Conservation (phyloP, 2,888 invertebrate species). For the Apoda limacodes region DNA sequence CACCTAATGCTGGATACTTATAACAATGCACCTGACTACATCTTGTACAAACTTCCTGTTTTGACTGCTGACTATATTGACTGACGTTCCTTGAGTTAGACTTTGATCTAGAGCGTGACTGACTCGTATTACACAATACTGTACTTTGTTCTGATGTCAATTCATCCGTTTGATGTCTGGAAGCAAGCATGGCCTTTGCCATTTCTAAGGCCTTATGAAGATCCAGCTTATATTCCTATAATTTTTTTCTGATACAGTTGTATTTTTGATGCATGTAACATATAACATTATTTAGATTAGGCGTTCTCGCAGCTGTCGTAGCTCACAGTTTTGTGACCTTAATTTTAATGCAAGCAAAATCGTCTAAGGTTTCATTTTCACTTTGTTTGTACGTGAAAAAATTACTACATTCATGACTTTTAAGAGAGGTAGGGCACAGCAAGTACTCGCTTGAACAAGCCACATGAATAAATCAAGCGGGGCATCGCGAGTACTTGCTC, state of each 20-base stretch:
- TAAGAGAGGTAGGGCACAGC: no score
- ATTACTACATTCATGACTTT: no score
- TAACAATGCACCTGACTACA: slow-evolving; percentile 15
- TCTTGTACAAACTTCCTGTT: slow-evolving; percentile 11
- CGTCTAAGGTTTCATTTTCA: slow-evolving; percentile 15
- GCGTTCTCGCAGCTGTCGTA: slow-evolving; percentile 12
- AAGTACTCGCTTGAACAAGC: no score
- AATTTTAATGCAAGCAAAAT: slow-evolving; percentile 15
- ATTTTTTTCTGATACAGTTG: slow-evolving; percentile 13
- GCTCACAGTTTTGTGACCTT: slow-evolving; percentile 14
- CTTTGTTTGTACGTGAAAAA: slow-evolving; percentile 17
- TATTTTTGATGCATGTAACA: slow-evolving; percentile 17
- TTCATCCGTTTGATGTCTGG: slow-evolving; percentile 11
- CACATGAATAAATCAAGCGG: no score
- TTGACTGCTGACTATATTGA: no score
- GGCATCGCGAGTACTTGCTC: no score
- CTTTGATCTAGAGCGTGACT: no score
- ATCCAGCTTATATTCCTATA: no score
- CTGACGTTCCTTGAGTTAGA: no score
- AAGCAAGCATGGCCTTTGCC: no score
- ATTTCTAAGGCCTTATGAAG: no score
- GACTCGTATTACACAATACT: slow-evolving; percentile 8
- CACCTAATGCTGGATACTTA: slow-evolving; percentile 14
- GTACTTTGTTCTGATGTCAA: slow-evolving; percentile 6
- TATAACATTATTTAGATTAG: slow-evolving; percentile 14